Base-by-base conservation (phyloP, 2,113 vertebrate species). In the Acrocephalus kingi region DNA sequence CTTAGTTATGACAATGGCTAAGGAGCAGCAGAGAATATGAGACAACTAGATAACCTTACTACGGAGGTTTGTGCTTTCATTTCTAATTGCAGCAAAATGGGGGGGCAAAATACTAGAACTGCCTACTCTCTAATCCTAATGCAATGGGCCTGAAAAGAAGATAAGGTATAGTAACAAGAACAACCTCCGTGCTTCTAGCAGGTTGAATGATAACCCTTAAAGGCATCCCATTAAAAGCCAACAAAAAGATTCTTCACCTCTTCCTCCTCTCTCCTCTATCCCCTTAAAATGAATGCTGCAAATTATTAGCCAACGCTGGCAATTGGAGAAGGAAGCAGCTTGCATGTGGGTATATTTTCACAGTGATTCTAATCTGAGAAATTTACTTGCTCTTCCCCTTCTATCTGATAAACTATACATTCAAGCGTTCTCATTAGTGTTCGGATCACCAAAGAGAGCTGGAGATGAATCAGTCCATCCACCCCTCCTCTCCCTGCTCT, bases 401-500 rank as follows among this genome's bases (percentile, higher is more conserved):
- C 96, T 85, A 80, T 95, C 96, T 94, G 97, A 98, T 95, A 95
- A 97, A 95, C 96, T 90, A 95, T 77, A 95, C 92, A 91, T 72
- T 82, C 91, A 58, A 82, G 96, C 86, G 8, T 90, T 97, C 97
- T 97, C 96, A 83, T 97, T 96, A 94, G 95, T 79, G 93, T 88
- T 90, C 86, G 14, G 86, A 93, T 97, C 96, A 95, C 96, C 95
- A 93, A 96, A 89, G 95, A 96, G 95, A 91, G 90, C 86, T 58
- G 43, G 82, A 90, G 94, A 96, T 78, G 93, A 91, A 95, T 96
- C 96, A 91, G 95, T 92, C 96, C 80, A 81, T 93, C 89, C 81
- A 93, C 96, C 94, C 94, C 96, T 89, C 97, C 97, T 95, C 73
- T 51, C 93, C 49, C 94, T 49, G 88, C 90, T 96, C 95, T 94